These are phyloP conservation scores for Agriopis aurantiaria DNA, from an alignment of 2,888 invertebrate species.

Conservation along the genomic window DNA sequence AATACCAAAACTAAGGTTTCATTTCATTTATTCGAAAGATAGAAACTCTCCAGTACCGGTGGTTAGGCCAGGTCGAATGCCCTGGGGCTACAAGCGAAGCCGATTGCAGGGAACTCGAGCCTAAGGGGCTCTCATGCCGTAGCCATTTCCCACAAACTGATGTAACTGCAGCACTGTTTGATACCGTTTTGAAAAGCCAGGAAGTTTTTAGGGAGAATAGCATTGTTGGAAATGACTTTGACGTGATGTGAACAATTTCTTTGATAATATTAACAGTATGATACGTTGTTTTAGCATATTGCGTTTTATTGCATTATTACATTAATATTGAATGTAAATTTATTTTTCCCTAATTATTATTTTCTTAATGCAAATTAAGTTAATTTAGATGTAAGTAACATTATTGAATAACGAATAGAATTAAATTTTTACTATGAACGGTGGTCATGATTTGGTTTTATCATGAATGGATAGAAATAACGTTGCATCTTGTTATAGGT, in stretches of 20 bases:
- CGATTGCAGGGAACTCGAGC: conserved; percentile 73
- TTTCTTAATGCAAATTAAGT: too few relatives aligned
- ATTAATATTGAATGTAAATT: not conserved
- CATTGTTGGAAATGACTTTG: conserved; percentile 5
- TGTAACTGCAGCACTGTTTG: conserved; percentile 57
- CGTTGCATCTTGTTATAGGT: not conserved
- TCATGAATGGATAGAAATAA: not conserved
- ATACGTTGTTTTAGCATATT: too few relatives aligned
- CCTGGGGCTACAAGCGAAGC: conserved; percentile 68
- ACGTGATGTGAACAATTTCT: not conserved
- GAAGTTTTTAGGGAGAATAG: conserved; percentile 26
- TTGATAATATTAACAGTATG: not conserved
- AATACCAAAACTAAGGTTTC: not conserved
- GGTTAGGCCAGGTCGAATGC: conserved; percentile 70
- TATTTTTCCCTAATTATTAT: not conserved
- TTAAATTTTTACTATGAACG: not conserved
- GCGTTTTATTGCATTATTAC: not conserved
- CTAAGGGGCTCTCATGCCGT: conserved; percentile 72
- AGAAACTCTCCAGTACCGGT: conserved; percentile 58
- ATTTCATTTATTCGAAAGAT: conserved; percentile 36
- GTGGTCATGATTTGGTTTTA: not conserved
- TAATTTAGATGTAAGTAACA: too few relatives aligned
- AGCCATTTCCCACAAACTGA: conserved; percentile 74
- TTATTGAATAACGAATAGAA: not conserved
- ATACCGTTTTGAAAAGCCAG: conserved; percentile 55